These are phyloP conservation scores for Trisateles emortualis DNA, from an alignment of 2,888 invertebrate species.

Conservation along the genomic window DNA sequence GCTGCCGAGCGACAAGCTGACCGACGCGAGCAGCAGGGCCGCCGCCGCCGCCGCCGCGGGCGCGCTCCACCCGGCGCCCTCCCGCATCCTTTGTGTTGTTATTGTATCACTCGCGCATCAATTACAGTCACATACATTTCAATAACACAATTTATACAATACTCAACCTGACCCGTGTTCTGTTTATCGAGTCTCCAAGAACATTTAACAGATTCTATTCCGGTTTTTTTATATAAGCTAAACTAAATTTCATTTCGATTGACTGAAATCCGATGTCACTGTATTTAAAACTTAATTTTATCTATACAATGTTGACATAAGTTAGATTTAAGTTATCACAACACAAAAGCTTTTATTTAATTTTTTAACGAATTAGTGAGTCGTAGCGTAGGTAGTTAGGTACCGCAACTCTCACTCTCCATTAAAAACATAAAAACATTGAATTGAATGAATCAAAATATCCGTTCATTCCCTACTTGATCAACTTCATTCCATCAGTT, in stretches of 20 bases:
- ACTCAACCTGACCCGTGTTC: too few relatives aligned
- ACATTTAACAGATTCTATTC: constrained; percentile 32
- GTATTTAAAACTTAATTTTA: not conserved
- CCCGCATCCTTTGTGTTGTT: constrained; percentile 39
- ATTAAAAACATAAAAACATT: too few relatives aligned
- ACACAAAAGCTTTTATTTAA: not conserved
- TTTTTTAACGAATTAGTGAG: not conserved
- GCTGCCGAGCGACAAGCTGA: constrained; percentile 19
- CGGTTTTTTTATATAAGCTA: constrained; percentile 34
- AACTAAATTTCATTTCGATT: constrained; percentile 18
- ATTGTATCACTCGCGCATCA: constrained; percentile 15
- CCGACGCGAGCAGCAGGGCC: constrained; percentile 35
- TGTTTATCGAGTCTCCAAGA: not conserved
- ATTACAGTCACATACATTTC: constrained; percentile 13
- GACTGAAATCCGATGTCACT: constrained; percentile 23
- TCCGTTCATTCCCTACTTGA: too few relatives aligned
- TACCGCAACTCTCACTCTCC: too few relatives aligned
- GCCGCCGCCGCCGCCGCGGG: constrained; percentile 22
- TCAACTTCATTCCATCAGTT: too few relatives aligned
- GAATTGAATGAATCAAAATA: too few relatives aligned
- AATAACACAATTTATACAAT: not conserved
- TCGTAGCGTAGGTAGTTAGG: too few relatives aligned
- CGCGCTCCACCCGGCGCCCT: constrained; percentile 27
- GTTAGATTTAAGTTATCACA: too few relatives aligned
- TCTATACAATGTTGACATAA: not conserved